Base-by-base conservation (phyloP, 2,113 vertebrate species). In the Zapus hudsonius region DNA sequence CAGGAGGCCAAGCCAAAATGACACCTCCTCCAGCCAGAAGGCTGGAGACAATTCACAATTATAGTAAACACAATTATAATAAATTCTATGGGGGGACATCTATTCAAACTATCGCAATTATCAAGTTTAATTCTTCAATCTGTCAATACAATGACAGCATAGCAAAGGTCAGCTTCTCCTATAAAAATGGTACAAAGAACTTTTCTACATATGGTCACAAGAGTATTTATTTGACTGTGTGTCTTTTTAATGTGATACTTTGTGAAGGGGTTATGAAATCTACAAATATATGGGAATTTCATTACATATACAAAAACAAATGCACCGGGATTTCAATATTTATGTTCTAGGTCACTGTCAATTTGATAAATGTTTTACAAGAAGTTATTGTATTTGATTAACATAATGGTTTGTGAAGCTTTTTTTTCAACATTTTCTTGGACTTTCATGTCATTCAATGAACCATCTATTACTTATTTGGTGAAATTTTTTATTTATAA, bases 141-240 rank as follows among this genome's bases (percentile, higher is more conserved):
- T 27, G 66, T 94, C 85, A 93, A 23, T 25, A 91, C 72, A 95
- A 27, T 92, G n/a, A 52, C 91, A 85, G 55, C 36, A 13, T 82
- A 86, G 36, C 66, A 92, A 93, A 90, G 93, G 94, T 59, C 4
- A 79, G 38, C 33, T 31, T 4, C 27, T 94, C 59, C 44, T 90
- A 16, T 92, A 95, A 59, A 47, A 82, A 76, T 42, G 85, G 3
- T 78, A 57, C 63, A 72, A 83, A 20, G 11, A 66, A 73, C 40
- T 72, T 80, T 90, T 67, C 75, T 59, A 55, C 7, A 69, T 23
- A n/a, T 7, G 87, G 15, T 47, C 25, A 10, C 25, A n/a, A 72
- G 33, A 69, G 13, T 90, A 33, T 70, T 74, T 80, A 75, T 25
- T 74, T 88, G 70, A 27, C 52, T 16, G 66, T 15, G 2, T 40